Base-by-base conservation (phyloP, 2,888 invertebrate species). In the Metellina segmentata region DNA sequence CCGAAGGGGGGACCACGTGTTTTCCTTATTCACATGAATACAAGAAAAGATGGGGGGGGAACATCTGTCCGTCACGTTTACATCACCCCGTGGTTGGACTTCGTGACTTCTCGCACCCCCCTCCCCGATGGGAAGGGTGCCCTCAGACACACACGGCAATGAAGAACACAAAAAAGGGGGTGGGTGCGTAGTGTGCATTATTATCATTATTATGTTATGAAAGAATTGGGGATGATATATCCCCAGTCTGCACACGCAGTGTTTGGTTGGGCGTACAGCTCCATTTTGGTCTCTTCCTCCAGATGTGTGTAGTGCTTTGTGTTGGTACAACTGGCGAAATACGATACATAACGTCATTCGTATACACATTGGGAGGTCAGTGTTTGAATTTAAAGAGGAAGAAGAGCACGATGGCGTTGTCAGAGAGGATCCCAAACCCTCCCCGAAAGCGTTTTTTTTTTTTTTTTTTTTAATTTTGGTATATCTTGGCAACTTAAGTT, bases 91-190 rank as follows among this genome's bases (percentile, higher is more conserved):
- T 78, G 87, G 88, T 81, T 51, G 74, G 81, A 75, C 88, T 88
- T 88, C 88, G 88, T 88, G 88, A 88, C 88, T 88, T 88, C 74
- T 75, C 51, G 88, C 81, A 51, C 81, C 88, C 88, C 61, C 87
- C 79, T 75, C 34, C 78, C 52, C 71, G 7, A 61, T 19, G 34
- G 20, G 85, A 74, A 20, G 85, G 53, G 52, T 16, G 85, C 61
- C 61, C 61, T 16, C 61, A 16, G 11, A 34, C 34, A 34, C 34
- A 34, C 34, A 34, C 34, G 34, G 34, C 34, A 34, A 34, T 34
- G 34, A 34, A 34, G 34, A 34, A 34, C 34, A 13, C 34, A n/a
- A 48, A 20, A 74, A 75, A 85, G 13, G 85, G 77, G 78, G 49
- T 19, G 19, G 78, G 71, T 78, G 71, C 51, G 79, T 78, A 16